Percentiles rank a stretch among this genome's conserved stretches.
phyloP scores from a whole-genome alignment of 2,797 vertebrate genomes.

The Euthynnus affinis region DNA sequence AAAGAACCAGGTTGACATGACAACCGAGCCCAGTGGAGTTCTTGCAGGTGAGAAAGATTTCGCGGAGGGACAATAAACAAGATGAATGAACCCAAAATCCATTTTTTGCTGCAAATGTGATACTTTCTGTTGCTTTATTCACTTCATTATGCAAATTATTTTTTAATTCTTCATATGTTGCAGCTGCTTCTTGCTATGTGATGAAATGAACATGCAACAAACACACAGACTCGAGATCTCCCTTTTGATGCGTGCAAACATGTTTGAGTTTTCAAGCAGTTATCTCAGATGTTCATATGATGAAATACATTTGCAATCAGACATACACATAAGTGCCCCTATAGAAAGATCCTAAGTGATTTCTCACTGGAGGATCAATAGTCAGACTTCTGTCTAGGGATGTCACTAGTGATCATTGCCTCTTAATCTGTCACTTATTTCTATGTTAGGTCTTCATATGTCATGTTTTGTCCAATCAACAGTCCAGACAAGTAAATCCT shows the following conservation, averaged over 20 bases:
- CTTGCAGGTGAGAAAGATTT: conserved; percentile 87
- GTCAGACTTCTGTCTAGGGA: not conserved
- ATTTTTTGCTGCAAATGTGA: not conserved
- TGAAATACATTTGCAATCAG: conserved; percentile 51
- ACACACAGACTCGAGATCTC: conserved; percentile 26
- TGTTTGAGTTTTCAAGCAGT: not conserved
- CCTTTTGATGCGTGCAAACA: not conserved
- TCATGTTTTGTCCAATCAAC: not conserved
- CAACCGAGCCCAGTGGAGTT: conserved; percentile 89
- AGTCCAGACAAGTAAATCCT: not conserved
- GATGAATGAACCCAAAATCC: not conserved
- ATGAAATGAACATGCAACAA: conserved; percentile 56
- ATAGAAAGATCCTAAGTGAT: not conserved
- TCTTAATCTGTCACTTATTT: not conserved
- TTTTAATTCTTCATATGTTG: conserved; percentile 7
- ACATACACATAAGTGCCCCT: not conserved
- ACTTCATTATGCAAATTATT: conserved; percentile 16
- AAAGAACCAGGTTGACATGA: conserved; percentile 90
- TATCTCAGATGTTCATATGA: conserved; percentile 21
- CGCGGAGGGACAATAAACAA: not conserved
- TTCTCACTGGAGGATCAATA: conserved; percentile 2
- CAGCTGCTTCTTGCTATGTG: conserved; percentile 43
- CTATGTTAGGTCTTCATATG: not conserved
- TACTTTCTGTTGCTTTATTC: conserved; percentile 20
- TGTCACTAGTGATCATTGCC: not conserved